Percentiles rank a stretch among this genome's conserved stretches.
phyloP scores from a whole-genome alignment of 2,797 vertebrate genomes.

The Gobionotothen gibberifrons region DNA sequence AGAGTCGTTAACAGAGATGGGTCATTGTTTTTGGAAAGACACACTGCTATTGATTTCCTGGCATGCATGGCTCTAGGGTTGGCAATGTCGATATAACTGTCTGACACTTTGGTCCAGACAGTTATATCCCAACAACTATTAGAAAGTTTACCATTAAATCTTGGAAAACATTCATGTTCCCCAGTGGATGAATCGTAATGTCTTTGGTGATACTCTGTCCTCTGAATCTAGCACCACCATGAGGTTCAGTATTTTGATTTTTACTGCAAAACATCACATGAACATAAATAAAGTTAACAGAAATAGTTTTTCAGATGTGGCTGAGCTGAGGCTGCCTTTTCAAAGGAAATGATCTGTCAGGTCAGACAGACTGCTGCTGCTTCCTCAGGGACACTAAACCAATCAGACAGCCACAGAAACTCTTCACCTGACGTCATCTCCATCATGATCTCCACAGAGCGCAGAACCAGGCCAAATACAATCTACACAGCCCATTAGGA shows the following conservation, averaged over 20 bases:
- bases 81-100: too few species aligned
- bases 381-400: slow-evolving; percentile 38
- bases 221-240: neutral
- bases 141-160: neutral
- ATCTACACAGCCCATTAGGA: slow-evolving; percentile 21
- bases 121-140: too few species aligned
- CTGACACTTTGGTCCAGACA: too few species aligned
- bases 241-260: neutral
- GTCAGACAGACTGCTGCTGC: slow-evolving; percentile 22
- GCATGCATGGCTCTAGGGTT: too few species aligned
- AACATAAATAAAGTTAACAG: slow-evolving; percentile 1
- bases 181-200: neutral
- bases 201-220: neutral
- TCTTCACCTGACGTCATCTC: slow-evolving; percentile 41
- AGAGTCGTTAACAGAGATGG: too few species aligned
- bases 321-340: slow-evolving; percentile 6
- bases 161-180: neutral
- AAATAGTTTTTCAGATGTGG: slow-evolving; percentile 2
- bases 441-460: slow-evolving; percentile 22
- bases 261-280: slow-evolving; percentile 2
- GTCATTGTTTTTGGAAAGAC: neutral
- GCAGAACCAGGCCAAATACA: slow-evolving; percentile 1
- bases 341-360: slow-evolving; percentile 44
- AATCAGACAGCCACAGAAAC: slow-evolving; percentile 30
- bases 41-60: neutral